Conservation (phyloP, 2,113 vertebrate genomes). For the Sylvilagus bachmani region DNA sequence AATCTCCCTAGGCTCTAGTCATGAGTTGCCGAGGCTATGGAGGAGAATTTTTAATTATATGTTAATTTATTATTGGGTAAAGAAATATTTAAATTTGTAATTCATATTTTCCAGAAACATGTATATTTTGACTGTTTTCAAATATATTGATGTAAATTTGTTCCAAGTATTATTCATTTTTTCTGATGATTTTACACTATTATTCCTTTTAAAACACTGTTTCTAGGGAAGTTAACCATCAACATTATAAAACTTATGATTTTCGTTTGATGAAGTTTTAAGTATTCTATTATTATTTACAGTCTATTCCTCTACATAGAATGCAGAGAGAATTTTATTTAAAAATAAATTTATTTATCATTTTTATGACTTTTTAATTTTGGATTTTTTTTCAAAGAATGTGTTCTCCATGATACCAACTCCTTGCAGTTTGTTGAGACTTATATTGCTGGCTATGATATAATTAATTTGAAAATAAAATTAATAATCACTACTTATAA, state of each 20-base stretch:
- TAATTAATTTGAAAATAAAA: not conserved
- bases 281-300: not conserved
- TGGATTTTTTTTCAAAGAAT: not conserved
- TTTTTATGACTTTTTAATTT: too few relatives aligned
- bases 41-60: not conserved
- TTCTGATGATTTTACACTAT: not conserved
- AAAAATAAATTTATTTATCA: too few relatives aligned
- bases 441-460: not conserved
- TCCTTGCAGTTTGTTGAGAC: not conserved
- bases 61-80: not conserved
- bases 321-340: not conserved
- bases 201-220: not conserved
- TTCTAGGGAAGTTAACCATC: not conserved
- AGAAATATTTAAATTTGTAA: too few relatives aligned
- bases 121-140: not conserved
- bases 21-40: too few relatives aligned
- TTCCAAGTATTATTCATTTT: not conserved
- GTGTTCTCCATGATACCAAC: not conserved
- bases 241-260: not conserved
- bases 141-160: not conserved
- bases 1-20: too few relatives aligned
- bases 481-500: not conserved
- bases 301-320: not conserved
- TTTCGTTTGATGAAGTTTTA: not conserved
- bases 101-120: not conserved